Evolutionary conservation across 2,888 invertebrate species (phyloP).

Genomic region (Pomacea canaliculata): DNA sequence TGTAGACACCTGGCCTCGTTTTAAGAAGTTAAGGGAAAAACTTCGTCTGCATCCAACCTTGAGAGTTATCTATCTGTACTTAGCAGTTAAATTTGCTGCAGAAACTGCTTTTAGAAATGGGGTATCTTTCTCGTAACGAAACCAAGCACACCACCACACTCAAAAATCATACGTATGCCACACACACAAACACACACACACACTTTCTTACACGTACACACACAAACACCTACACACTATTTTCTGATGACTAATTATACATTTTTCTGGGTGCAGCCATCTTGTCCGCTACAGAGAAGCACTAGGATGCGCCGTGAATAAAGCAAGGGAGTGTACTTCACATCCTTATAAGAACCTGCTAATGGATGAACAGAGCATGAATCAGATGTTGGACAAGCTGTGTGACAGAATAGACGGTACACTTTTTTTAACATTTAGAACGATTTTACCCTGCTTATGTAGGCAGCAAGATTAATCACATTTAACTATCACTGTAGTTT

Average conservation of each 20-base stretch:
- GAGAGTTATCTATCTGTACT: background rate
- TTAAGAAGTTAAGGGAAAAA: no score
- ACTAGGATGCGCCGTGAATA: constrained; percentile 6
- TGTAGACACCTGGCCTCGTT: no score
- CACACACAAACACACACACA: background rate
- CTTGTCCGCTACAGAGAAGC: constrained; percentile 8
- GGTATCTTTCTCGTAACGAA: background rate
- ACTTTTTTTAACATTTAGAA: no score
- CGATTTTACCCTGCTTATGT: no score
- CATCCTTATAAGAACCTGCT: constrained; percentile 6
- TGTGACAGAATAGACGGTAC: constrained; percentile 3
- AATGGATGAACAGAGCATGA: background rate
- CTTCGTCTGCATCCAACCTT: no score
- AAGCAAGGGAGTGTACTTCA: constrained; percentile 7
- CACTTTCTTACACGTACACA: no score
- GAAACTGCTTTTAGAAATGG: background rate
- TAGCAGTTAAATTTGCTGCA: background rate
- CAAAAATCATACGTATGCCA: background rate
- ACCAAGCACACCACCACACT: no score
- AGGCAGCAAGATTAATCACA: no score
- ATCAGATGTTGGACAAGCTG: background rate
- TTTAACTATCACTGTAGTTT: no score
- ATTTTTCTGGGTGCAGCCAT: background rate
- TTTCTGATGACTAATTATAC: no score
- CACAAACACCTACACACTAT: no score